phyloP scores from a whole-genome alignment of 1,140 invertebrate species.

The Papilio machaon region DNA sequence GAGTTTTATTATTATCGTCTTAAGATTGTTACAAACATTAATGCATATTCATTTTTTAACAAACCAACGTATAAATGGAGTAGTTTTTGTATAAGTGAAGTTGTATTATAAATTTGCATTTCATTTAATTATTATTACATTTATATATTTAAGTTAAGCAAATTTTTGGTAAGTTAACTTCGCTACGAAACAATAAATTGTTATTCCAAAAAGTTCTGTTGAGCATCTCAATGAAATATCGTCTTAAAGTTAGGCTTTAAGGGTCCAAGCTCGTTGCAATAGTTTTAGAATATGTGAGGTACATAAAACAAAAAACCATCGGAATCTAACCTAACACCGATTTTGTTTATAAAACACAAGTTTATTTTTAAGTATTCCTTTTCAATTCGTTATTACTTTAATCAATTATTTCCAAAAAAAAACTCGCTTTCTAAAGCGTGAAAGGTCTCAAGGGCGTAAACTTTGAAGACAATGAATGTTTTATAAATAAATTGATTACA shows the following conservation, averaged over 20 bases:
- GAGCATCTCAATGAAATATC: too few relatives aligned
- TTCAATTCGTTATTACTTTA: neutral
- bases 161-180: too few relatives aligned
- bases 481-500: constrained; percentile 14
- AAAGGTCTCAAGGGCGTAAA: constrained; percentile 16
- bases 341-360: too few relatives aligned
- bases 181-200: too few relatives aligned
- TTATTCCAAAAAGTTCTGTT: too few relatives aligned
- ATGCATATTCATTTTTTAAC: neutral
- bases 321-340: too few relatives aligned
- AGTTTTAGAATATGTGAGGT: too few relatives aligned
- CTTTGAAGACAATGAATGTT: constrained; percentile 8
- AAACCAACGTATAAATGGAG: neutral
- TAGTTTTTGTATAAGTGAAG: neutral
- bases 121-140: neutral
- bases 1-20: neutral
- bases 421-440: constrained; percentile 7
- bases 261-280: too few relatives aligned
- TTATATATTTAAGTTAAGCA: neutral
- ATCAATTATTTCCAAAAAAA: neutral
- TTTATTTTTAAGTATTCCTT: neutral
- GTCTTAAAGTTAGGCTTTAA: too few relatives aligned
- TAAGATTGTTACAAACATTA: neutral
- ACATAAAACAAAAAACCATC: too few relatives aligned
- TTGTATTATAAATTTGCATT: neutral